These are phyloP conservation scores for Lasiurus cinereus DNA, from an alignment of 2,113 vertebrate genomes.

Conservation along the genomic window DNA sequence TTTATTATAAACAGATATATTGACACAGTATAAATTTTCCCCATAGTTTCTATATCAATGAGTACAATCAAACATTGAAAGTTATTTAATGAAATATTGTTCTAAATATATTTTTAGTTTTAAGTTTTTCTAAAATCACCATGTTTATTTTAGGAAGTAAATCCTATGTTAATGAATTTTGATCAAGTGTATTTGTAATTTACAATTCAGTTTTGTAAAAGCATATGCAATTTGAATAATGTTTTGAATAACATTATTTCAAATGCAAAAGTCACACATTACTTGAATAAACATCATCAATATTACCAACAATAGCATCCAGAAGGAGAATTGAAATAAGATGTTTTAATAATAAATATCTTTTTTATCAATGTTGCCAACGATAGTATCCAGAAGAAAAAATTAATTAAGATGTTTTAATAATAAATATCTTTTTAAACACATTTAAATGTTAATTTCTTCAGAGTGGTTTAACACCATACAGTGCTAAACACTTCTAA, in stretches of 20 bases:
- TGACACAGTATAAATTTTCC: background rate
- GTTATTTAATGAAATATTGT: background rate
- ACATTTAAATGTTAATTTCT: conserved; percentile 21
- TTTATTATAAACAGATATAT: conserved; percentile 11
- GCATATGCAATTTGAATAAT: conserved; percentile 8
- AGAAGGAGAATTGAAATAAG: background rate
- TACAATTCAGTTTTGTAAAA: conserved; percentile 19
- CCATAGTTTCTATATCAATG: background rate
- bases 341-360: background rate
- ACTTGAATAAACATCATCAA: background rate
- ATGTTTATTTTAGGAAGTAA: background rate
- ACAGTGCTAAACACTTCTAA: conserved; percentile 24
- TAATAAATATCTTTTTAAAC: background rate
- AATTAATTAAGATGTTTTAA: background rate
- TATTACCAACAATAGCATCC: background rate
- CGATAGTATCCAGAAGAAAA: background rate
- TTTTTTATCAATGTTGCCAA: background rate
- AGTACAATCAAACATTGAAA: background rate
- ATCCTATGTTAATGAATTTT: background rate
- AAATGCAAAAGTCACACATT: background rate
- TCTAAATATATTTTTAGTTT: conserved; percentile 42
- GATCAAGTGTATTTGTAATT: background rate
- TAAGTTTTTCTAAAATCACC: background rate
- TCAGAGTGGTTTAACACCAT: background rate
- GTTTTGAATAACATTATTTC: conserved; percentile 2